A percentile compares a stretch with the other conserved stretches of the same genome.
Evolutionary conservation across 92 coral and sea anemone species (phyloP).

Genomic region (Siderastrea siderea): DNA sequence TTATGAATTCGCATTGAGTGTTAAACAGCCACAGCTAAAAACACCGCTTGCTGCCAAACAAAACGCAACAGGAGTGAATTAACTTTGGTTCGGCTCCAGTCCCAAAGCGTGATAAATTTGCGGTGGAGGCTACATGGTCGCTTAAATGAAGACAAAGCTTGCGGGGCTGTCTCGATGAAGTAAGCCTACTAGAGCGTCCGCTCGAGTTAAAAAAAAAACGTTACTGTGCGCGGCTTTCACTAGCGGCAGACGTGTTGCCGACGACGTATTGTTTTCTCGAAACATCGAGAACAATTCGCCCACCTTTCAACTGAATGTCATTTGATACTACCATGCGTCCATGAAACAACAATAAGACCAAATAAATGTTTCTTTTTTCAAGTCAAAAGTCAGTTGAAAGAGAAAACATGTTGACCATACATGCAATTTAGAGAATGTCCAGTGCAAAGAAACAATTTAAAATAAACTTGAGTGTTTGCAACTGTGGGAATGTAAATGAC

Average conservation of each 20-base stretch:
- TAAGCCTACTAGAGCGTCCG: neutral
- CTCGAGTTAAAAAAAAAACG: neutral
- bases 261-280: slow-evolving; percentile 17
- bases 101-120: neutral
- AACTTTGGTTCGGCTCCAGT: neutral
- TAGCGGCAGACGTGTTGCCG: slow-evolving; percentile 5
- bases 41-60: neutral
- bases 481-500: neutral
- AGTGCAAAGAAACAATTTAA: neutral
- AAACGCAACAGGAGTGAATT: slow-evolving; percentile 11
- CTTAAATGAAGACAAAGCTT: slow-evolving; percentile 22
- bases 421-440: slow-evolving; percentile 26
- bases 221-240: neutral
- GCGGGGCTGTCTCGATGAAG: neutral
- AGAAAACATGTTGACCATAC: slow-evolving; percentile 27
- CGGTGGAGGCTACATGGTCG: slow-evolving; percentile 6
- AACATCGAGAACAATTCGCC: slow-evolving; percentile 32
- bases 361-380: slow-evolving; percentile 31
- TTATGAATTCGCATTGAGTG: neutral
- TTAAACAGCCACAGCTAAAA: neutral
- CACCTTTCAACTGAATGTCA: slow-evolving; percentile 37
- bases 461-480: neutral
- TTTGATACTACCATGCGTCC: slow-evolving; percentile 16
- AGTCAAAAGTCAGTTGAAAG: slow-evolving; percentile 19
- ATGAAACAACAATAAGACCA: slow-evolving; percentile 6